phyloP scores from a whole-genome alignment of 2,888 invertebrate species.

The Theodoxus fluviatilis region DNA sequence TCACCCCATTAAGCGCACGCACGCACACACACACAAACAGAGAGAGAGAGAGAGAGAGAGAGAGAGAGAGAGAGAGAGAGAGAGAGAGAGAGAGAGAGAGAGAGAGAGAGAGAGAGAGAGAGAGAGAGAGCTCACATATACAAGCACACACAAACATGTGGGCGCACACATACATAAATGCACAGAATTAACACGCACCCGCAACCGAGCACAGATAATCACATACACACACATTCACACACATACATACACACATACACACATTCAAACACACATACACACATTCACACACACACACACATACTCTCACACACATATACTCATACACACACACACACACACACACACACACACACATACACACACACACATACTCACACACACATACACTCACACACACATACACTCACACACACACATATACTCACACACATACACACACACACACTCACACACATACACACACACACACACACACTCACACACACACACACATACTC shows the following conservation, averaged over 20 bases:
- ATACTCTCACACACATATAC: no score
- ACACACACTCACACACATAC: neutral
- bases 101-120: constrained; percentile 26
- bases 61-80: constrained; percentile 13
- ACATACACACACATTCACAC: neutral
- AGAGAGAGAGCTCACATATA: constrained; percentile 2
- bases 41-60: neutral
- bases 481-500: neutral
- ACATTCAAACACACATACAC: neutral
- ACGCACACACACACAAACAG: constrained; percentile 1
- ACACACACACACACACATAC: constrained; percentile 4
- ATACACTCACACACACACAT: constrained; percentile 17
- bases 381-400: neutral
- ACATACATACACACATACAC: neutral
- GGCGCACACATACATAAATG: neutral
- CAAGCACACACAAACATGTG: constrained; percentile 13
- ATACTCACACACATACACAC: neutral
- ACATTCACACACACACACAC: neutral
- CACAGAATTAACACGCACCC: neutral
- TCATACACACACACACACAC: no score
- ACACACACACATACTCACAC: constrained; percentile 5
- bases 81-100: constrained; percentile 28
- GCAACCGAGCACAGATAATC: neutral
- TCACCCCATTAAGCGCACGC: neutral
- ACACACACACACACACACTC: constrained; percentile 13